Conservation (phyloP, 2,888 invertebrate species). For the Psylliodes chrysocephalus region DNA sequence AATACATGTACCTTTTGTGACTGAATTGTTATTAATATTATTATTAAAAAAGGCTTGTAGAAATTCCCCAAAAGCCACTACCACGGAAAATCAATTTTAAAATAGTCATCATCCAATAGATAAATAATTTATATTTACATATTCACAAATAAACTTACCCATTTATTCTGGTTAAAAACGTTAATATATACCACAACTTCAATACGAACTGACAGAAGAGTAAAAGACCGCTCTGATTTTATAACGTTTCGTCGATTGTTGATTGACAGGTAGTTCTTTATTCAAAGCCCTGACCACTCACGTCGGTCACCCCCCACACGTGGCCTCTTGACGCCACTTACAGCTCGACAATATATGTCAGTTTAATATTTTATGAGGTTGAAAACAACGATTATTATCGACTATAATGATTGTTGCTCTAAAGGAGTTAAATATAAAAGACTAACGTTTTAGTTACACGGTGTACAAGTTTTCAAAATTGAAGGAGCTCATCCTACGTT, state of each 20-base stretch:
- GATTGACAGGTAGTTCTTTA: constrained; percentile 55
- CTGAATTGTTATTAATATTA: too few species aligned
- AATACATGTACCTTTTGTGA: too few species aligned
- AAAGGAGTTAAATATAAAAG: constrained; percentile 18
- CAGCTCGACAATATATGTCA: constrained; percentile 46
- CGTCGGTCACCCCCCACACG: constrained; percentile 45
- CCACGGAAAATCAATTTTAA: too few species aligned
- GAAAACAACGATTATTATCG: neutral
- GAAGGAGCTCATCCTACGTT: too few species aligned
- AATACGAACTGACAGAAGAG: constrained; percentile 13
- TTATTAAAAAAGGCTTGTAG: too few species aligned
- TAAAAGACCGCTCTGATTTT: constrained; percentile 40
- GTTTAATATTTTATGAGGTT: constrained; percentile 47
- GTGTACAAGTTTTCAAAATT: too few species aligned
- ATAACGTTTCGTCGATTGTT: constrained; percentile 45
- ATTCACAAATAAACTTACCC: too few species aligned
- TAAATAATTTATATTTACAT: too few species aligned
- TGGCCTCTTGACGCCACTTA: constrained; percentile 53
- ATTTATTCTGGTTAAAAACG: too few species aligned
- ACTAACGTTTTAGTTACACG: neutral
- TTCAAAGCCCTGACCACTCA: constrained; percentile 28
- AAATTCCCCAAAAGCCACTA: too few species aligned
- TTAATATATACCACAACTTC: too few species aligned
- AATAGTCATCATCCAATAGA: too few species aligned
- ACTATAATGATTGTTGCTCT: constrained; percentile 44